Evolutionary conservation across 2,797 vertebrate species (phyloP).

Genomic region (Eptatretus atami): DNA sequence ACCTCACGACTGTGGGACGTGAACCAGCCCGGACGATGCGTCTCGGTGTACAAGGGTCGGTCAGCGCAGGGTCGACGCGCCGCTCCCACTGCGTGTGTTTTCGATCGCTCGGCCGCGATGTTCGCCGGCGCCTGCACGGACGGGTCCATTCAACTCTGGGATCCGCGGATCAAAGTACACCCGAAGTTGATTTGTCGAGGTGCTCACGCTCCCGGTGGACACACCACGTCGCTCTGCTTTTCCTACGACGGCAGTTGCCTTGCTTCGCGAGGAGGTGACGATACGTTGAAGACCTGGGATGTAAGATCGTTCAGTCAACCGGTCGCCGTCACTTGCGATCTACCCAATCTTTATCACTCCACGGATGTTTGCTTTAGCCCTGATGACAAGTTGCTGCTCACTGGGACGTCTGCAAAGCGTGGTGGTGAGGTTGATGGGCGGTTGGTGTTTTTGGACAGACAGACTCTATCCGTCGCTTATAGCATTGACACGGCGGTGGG

Average conservation of each 20-base stretch:
- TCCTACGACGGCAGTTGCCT: slow-evolving; percentile 56
- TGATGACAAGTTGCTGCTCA: slow-evolving; percentile 64
- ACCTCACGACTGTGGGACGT: slow-evolving; percentile 74
- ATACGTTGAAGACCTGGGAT: slow-evolving; percentile 80
- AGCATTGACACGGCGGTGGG: slow-evolving; percentile 66
- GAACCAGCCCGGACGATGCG: slow-evolving; percentile 60
- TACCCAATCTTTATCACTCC: slow-evolving; percentile 51
- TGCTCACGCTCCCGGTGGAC: slow-evolving; percentile 43
- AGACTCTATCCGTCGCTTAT: slow-evolving; percentile 42
- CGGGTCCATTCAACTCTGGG: slow-evolving; percentile 88
- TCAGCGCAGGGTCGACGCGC: slow-evolving; percentile 62
- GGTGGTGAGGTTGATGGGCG: slow-evolving; percentile 41
- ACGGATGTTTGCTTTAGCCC: slow-evolving; percentile 91
- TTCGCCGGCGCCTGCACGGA: slow-evolving; percentile 74
- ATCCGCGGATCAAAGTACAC: slow-evolving; percentile 44
- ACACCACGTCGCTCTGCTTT: slow-evolving; percentile 52
- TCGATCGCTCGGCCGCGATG: slow-evolving; percentile 66
- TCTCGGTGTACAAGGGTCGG: slow-evolving; percentile 58
- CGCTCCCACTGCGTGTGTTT: slow-evolving; percentile 50
- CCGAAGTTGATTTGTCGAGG: slow-evolving; percentile 83
- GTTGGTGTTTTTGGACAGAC: slow-evolving; percentile 47
- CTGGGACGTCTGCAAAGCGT: slow-evolving; percentile 65
- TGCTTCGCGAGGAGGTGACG: slow-evolving; percentile 83
- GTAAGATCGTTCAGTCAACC: slow-evolving; percentile 67
- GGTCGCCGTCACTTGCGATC: slow-evolving; percentile 28